Evolutionary conservation across 1,140 invertebrate species (phyloP).

Genomic region (Nebria ingens): DNA sequence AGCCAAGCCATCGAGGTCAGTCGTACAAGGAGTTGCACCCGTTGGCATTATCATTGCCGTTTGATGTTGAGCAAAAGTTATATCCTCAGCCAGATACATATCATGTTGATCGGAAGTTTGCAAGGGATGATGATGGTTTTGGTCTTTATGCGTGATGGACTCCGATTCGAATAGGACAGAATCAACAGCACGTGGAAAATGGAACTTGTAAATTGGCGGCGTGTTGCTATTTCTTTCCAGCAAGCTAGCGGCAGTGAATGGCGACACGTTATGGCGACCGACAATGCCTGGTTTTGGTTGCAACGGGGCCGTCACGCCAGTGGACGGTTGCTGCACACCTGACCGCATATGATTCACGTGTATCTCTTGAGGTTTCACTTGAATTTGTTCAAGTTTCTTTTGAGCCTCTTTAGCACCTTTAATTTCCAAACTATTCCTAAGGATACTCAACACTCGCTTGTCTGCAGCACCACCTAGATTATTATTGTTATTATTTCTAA

Average conservation of each 20-base stretch:
- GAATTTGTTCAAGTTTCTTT: constrained; percentile 32
- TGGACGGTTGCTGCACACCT: constrained; percentile 30
- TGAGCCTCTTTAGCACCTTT: constrained; percentile 46
- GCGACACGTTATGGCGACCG: constrained; percentile 43
- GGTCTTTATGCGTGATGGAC: constrained; percentile 36
- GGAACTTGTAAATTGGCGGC: constrained; percentile 47
- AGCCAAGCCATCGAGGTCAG: constrained; percentile 41
- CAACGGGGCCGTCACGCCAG: constrained; percentile 38
- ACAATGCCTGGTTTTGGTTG: constrained; percentile 41
- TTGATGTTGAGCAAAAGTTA: constrained; percentile 5
- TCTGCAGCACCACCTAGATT: constrained; percentile 36
- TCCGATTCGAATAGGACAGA: constrained; percentile 41
- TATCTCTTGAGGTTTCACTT: constrained; percentile 16
- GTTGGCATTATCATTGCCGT: background rate
- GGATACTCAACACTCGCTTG: constrained; percentile 53
- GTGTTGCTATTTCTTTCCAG: constrained; percentile 40
- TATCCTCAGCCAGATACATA: constrained; percentile 23
- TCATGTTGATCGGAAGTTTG: constrained; percentile 2
- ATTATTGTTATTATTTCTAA: constrained; percentile 12
- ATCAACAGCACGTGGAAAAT: constrained; percentile 55
- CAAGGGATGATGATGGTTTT: constrained; percentile 33
- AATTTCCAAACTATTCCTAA: constrained; percentile 57
- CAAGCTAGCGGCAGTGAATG: constrained; percentile 43
- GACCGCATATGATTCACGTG: constrained; percentile 13
- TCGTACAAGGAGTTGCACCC: constrained; percentile 16